Percentiles rank a stretch among this genome's conserved stretches.
phyloP scores from a whole-genome alignment of 2,888 invertebrate species.

The Carterocephalus palaemon region DNA sequence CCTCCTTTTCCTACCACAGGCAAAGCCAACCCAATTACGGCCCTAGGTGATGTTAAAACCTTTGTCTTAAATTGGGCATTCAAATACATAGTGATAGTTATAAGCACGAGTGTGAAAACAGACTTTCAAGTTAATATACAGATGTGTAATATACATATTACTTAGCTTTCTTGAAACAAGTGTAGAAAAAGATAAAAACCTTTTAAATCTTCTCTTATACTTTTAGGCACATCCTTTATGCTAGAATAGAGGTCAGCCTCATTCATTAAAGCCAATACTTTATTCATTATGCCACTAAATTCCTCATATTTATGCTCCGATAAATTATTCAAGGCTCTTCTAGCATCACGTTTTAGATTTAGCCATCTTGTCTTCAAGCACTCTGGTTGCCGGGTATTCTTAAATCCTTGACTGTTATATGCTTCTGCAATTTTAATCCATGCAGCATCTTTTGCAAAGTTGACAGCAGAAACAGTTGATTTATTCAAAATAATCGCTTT shows the following conservation, averaged over 20 bases:
- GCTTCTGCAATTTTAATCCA: conserved; percentile 57
- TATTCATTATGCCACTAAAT: conserved; percentile 37
- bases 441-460: conserved; percentile 52
- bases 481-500: conserved; percentile 57
- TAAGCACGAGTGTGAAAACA: too few relatives aligned
- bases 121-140: too few relatives aligned
- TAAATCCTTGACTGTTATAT: conserved; percentile 51
- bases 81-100: too few relatives aligned
- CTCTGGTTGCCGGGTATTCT: conserved; percentile 45
- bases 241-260: conserved; percentile 41
- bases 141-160: too few relatives aligned
- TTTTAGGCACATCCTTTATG: conserved; percentile 30
- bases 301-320: conserved; percentile 42
- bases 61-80: too few relatives aligned
- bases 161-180: too few relatives aligned
- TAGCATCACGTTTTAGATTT: conserved; percentile 55
- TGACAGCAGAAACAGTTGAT: conserved; percentile 45
- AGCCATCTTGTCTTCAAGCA: conserved; percentile 62
- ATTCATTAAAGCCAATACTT: conserved; percentile 44
- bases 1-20: too few relatives aligned
- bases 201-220: conserved; percentile 28
- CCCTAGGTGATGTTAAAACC: too few relatives aligned
- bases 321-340: conserved; percentile 48
- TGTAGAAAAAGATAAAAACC: conserved; percentile 30
- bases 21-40: too few relatives aligned